These are phyloP conservation scores for Peromyscus polionotus DNA, from an alignment of 2,113 vertebrate species.

Conservation along the genomic window DNA sequence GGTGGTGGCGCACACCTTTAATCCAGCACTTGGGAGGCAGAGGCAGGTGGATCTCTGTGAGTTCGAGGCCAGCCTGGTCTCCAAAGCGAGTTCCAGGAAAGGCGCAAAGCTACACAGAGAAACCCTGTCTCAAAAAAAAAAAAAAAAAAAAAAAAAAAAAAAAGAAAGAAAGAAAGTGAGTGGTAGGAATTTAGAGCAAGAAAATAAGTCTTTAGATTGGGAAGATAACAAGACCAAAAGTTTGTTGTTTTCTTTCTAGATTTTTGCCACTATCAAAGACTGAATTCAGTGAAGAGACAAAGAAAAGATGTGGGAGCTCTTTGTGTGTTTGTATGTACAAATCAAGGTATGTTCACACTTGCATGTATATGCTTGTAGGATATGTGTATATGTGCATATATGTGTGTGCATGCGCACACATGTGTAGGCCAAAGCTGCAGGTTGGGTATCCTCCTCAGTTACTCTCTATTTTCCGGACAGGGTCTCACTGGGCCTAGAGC, in stretches of 20 bases:
- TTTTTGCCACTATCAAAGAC: neutral
- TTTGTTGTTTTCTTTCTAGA: too few relatives aligned
- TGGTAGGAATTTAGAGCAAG: neutral
- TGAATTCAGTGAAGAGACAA: neutral
- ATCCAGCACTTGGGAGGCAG: too few relatives aligned
- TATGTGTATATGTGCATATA: neutral
- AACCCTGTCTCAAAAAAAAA: too few relatives aligned
- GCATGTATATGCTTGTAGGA: neutral
- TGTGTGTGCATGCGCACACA: neutral
- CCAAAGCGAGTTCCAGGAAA: too few relatives aligned
- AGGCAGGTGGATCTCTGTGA: too few relatives aligned
- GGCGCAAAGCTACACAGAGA: too few relatives aligned
- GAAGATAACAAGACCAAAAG: neutral
- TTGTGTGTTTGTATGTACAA: neutral
- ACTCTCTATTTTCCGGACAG: neutral
- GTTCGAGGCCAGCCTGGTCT: too few relatives aligned
- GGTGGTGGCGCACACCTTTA: too few relatives aligned
- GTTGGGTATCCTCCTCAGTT: neutral
- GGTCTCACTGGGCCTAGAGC: neutral
- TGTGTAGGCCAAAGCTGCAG: neutral
- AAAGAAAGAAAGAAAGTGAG: too few relatives aligned
- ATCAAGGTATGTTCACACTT: neutral
- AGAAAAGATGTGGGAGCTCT: neutral
- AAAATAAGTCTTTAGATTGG: neutral
- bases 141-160: too few relatives aligned